Conservation (phyloP, 2,888 invertebrate species). For the Neoitamus cyanurus region DNA sequence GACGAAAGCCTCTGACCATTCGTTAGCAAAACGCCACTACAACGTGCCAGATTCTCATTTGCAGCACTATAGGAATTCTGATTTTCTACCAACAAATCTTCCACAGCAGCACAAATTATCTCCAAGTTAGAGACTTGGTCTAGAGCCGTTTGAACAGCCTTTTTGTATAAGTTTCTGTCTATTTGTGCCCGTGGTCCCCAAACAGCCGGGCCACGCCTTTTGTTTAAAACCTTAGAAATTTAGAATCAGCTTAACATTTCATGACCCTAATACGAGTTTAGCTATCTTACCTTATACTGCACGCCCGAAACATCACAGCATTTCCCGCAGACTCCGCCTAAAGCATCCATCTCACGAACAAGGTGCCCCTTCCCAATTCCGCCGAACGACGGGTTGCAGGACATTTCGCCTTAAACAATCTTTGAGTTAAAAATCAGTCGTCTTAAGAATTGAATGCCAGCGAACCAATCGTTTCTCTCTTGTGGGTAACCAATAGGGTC, state of each 20-base stretch:
- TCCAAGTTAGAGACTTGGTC: constrained; percentile 74
- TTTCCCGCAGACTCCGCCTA: constrained; percentile 85
- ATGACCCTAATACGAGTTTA: background rate
- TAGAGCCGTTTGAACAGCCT: constrained; percentile 78
- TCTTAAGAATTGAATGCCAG: background rate
- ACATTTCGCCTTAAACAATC: constrained; percentile 80
- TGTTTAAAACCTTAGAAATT: constrained; percentile 74
- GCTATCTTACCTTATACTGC: constrained; percentile 74
- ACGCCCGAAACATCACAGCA: constrained; percentile 86
- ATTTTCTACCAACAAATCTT: constrained; percentile 76
- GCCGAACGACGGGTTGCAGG: constrained; percentile 93
- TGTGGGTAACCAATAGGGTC: constrained; percentile 86
- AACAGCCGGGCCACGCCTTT: constrained; percentile 85
- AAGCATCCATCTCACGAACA: constrained; percentile 87
- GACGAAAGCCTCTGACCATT: constrained; percentile 72
- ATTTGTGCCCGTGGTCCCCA: constrained; percentile 92
- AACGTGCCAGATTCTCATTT: constrained; percentile 54
- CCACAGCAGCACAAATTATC: constrained; percentile 78
- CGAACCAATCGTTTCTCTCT: constrained; percentile 81
- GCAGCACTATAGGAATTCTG: constrained; percentile 53
- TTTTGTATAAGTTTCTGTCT: constrained; percentile 82
- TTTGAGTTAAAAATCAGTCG: constrained; percentile 51
- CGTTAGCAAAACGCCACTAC: constrained; percentile 60
- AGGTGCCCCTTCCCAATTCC: constrained; percentile 92
- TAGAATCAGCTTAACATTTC: background rate